A percentile compares a stretch with the other conserved stretches of the same genome.
phyloP scores from a whole-genome alignment of 1,140 invertebrate species.

The Lordiphosa clarofinis region DNA sequence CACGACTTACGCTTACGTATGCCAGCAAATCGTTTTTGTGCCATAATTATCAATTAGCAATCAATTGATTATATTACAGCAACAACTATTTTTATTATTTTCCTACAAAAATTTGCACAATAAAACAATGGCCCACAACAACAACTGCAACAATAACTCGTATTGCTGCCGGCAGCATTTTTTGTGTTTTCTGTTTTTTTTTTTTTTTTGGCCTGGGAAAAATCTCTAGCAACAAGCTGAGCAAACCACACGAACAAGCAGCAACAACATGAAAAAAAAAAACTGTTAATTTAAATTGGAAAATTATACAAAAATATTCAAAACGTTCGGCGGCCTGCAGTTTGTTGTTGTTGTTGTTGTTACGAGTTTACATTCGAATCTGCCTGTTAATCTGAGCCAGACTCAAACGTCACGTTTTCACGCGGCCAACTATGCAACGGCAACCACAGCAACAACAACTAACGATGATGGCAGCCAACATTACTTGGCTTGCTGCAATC shows the following conservation, averaged over 20 bases:
- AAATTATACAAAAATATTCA: conserved; percentile 78
- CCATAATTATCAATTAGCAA: conserved; percentile 74
- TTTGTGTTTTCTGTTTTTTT: conserved; percentile 24
- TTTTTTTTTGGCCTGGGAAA: conserved; percentile 76
- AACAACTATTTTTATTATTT: not conserved
- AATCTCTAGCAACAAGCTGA: conserved; percentile 40
- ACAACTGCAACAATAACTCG: conserved; percentile 7
- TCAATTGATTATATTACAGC: conserved; percentile 67
- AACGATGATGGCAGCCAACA: conserved; percentile 18
- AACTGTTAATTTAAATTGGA: conserved; percentile 77
- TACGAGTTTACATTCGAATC: conserved; percentile 66
- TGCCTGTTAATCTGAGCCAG: conserved; percentile 63
- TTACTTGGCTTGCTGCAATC: conserved; percentile 42
- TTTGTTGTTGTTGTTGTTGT: conserved; percentile 33
- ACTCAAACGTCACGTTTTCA: conserved; percentile 75
- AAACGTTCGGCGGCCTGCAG: conserved; percentile 48
- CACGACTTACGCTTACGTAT: conserved; percentile 37
- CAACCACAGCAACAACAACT: conserved; percentile 40
- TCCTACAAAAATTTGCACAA: conserved; percentile 9
- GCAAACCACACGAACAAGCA: conserved; percentile 11
- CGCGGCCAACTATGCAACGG: conserved; percentile 61
- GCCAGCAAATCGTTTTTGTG: conserved; percentile 11
- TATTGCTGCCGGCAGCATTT: conserved; percentile 9
- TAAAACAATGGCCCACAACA: conserved; percentile 36
- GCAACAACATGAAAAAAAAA: conserved; percentile 39